Base-by-base conservation (phyloP, 2,888 invertebrate species). In the Acrocera orbiculus region DNA sequence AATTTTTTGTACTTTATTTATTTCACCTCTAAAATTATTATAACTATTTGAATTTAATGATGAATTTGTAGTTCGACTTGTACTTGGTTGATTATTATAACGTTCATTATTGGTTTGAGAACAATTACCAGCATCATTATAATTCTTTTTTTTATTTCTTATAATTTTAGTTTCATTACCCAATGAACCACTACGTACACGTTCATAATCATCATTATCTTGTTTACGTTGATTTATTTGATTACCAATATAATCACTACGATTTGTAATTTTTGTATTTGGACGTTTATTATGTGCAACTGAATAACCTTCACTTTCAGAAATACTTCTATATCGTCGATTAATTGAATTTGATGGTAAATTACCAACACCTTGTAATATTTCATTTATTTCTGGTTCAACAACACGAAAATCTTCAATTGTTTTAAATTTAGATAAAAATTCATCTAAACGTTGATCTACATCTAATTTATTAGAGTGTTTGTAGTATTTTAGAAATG, bases 401-500 rank as follows among this genome's bases (percentile, higher is more conserved):
- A 63, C 63, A 14, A 82, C 81, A 43, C 83, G 66, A 55, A 90
- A 90, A 62, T 90, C 90, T 62, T 90, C 87, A 47, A 89, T 78
- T 42, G 72, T 83, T 50, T 83, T 79, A 61, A 83, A 90, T 52
- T 77, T 76, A 37, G 71, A 66, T 36, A 90, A 63, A 52, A 74
- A 73, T 34, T 74, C 76, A 40, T 72, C 65, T 27, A 90, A 62
- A 49, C 72, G 73, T 2, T 77, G 66, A 42, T 79, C 76, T 23
- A 87, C 80, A 40, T 75, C 72, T 30, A 87, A 63, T 40, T 76
- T 73, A 16, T 63, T 66, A 20, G 78, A 73, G 52, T 85, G 75
- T 57, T 81, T 86, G 63, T 86, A 93, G 66, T 95, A 96, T 62
- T 95, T 95, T 37, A 90, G 66, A 69, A 96, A 98, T 29, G 95